A percentile compares a stretch with the other conserved stretches of the same genome.
phyloP scores from a whole-genome alignment of 2,113 vertebrate species.

The Neomonachus schauinslandi region DNA sequence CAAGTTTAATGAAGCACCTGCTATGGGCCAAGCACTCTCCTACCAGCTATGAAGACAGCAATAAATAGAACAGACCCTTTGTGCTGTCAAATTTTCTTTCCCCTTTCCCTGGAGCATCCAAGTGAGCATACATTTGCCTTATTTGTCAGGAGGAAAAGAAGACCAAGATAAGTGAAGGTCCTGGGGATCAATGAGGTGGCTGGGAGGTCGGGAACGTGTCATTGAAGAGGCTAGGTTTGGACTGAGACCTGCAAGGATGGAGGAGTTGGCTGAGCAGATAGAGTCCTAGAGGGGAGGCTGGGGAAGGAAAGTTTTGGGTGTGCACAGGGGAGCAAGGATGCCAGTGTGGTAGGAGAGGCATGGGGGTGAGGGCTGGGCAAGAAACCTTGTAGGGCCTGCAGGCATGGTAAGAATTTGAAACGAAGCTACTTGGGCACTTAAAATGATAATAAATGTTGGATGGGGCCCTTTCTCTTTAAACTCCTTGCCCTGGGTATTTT shows the following conservation, averaged over 20 bases:
- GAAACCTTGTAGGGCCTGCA: fast-evolving
- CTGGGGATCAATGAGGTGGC: background rate
- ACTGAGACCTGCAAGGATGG: fast-evolving
- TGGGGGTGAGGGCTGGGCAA: fast-evolving
- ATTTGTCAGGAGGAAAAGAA: background rate
- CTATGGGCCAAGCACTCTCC: fast-evolving
- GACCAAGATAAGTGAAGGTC: background rate
- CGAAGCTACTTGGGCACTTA: background rate
- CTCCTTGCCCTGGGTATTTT: background rate
- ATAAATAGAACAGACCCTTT: background rate
- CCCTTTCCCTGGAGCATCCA: background rate
- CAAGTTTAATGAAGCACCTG: background rate
- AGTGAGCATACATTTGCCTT: background rate
- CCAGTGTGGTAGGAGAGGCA: fast-evolving
- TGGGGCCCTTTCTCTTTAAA: background rate
- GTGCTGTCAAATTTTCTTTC: fast-evolving
- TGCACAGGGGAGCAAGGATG: fast-evolving
- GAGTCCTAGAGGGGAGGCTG: background rate
- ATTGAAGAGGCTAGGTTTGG: fast-evolving
- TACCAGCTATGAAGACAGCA: fast-evolving
- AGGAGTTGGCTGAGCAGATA: background rate
- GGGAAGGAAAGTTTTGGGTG: fast-evolving
- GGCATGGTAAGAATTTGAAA: background rate
- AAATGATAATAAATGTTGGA: too few species aligned
- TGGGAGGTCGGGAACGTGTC: fast-evolving